phyloP scores from a whole-genome alignment of 2,113 vertebrate genomes.

The Ammodytes dubius region DNA sequence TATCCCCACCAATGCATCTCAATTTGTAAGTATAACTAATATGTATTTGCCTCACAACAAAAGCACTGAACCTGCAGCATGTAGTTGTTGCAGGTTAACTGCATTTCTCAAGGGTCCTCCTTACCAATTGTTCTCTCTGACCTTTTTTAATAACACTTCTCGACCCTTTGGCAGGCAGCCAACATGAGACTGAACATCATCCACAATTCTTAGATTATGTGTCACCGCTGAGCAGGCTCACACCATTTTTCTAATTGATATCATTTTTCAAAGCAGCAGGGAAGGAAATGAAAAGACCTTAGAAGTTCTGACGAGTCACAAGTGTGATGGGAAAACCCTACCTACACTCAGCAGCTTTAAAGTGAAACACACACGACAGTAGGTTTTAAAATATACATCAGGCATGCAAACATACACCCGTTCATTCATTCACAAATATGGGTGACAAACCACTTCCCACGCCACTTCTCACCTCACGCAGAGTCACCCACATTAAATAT shows the following conservation, averaged over 20 bases:
- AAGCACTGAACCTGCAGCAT: neutral
- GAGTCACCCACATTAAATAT: slow-evolving; percentile 45
- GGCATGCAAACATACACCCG: neutral
- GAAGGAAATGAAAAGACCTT: slow-evolving; percentile 16
- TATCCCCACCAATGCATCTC: neutral
- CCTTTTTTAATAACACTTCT: slow-evolving; percentile 2
- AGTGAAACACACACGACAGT: slow-evolving; percentile 2
- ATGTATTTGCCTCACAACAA: neutral
- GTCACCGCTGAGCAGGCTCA: slow-evolving; percentile 2
- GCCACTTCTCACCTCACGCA: slow-evolving; percentile 27
- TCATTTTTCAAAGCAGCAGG: neutral
- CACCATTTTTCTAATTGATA: neutral
- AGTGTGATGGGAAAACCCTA: slow-evolving; percentile 22
- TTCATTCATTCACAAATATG: slow-evolving; percentile 25
- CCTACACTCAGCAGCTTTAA: slow-evolving; percentile 20
- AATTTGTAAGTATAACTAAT: neutral
- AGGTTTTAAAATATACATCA: slow-evolving; percentile 32
- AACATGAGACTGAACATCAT: neutral
- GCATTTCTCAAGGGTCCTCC: slow-evolving; percentile 34
- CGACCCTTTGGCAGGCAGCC: slow-evolving; percentile 25
- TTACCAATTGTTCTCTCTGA: neutral
- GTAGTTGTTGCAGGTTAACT: neutral
- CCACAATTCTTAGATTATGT: neutral
- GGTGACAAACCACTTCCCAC: slow-evolving; percentile 52
- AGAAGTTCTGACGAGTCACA: slow-evolving; percentile 1